Base-by-base conservation (phyloP, 2,888 invertebrate genomes). In the Sinohyriopsis cumingii region DNA sequence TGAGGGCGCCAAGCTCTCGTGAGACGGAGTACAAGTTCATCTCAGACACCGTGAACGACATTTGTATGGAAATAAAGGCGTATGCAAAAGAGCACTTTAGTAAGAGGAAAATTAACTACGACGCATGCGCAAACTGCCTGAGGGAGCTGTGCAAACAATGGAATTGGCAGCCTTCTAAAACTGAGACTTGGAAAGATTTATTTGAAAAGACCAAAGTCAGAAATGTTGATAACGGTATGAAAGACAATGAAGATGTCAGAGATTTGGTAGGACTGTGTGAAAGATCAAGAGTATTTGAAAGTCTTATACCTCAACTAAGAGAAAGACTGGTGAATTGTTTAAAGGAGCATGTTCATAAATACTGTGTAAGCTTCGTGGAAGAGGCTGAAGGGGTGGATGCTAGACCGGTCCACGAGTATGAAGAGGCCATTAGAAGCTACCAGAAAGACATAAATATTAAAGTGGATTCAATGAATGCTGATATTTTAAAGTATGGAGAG, bases 291-390 rank as follows among this genome's bases (percentile, higher is more conserved):
- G 78, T 78, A 24, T 85, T 84, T 68, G 83, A 84, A 63, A 63
- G 65, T 1, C 76, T 82, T 72, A 71, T 84, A 22, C 79, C 82
- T 5, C 73, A 77, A 2, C 65, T 79, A 5, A 70, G 81, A n/a
- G 79, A 82, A 33, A 77, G 69, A 59, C 65, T 82, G 5, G 71
- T 80, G 24, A 76, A 68, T 19, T 84, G 83, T 69, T 71, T 80
- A 3, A 75, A 83, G 20, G 75, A 83, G 12, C 80, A 84, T 61
- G 77, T 84, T 33, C 79, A 78, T 56, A 83, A 80, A 68, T 83
- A 82, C 63, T 85, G 84, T 55, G 77, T 68, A 25, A 85, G 85
- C 77, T 82, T 85, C 66, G 74, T 78, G 20, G 82, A 82, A 65
- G 82, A 83, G 69, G 75, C 80, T 18, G 77, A 78, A n/a, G 79